Evolutionary conservation across 2,888 invertebrate species (phyloP).

Genomic region (Leuctra nigra): DNA sequence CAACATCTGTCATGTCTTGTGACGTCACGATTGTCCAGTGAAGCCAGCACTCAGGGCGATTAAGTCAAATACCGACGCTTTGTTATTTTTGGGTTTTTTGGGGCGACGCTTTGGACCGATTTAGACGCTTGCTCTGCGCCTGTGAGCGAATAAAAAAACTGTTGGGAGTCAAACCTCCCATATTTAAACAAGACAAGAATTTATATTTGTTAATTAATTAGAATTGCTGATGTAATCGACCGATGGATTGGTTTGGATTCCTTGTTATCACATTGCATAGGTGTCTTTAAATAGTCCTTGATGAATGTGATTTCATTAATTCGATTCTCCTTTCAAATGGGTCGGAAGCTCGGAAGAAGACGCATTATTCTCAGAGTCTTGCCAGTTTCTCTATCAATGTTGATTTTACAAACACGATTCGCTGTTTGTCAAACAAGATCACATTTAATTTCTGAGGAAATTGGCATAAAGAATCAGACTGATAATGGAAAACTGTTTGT

Average conservation of each 20-base stretch:
- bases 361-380: too few relatives aligned
- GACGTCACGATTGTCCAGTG: too few relatives aligned
- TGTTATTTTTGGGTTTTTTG: conserved; percentile 26
- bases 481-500: too few relatives aligned
- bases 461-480: too few relatives aligned
- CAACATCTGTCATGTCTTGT: too few relatives aligned
- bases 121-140: conserved; percentile 15
- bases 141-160: not conserved
- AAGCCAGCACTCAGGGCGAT: not conserved
- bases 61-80: conserved; percentile 23
- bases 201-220: conserved; percentile 14
- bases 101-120: conserved; percentile 21
- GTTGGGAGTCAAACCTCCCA: not conserved
- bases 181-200: conserved; percentile 6
- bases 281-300: not conserved
- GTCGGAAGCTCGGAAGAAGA: too few relatives aligned
- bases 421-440: too few relatives aligned
- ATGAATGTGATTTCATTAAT: too few relatives aligned
- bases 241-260: conserved; percentile 1
- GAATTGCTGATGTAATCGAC: not conserved
- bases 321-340: too few relatives aligned
- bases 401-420: too few relatives aligned
- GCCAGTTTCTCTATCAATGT: too few relatives aligned
- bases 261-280: not conserved
- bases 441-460: too few relatives aligned